Base-by-base conservation (phyloP, 2,797 vertebrate species). In the Mastacembelus armatus region DNA sequence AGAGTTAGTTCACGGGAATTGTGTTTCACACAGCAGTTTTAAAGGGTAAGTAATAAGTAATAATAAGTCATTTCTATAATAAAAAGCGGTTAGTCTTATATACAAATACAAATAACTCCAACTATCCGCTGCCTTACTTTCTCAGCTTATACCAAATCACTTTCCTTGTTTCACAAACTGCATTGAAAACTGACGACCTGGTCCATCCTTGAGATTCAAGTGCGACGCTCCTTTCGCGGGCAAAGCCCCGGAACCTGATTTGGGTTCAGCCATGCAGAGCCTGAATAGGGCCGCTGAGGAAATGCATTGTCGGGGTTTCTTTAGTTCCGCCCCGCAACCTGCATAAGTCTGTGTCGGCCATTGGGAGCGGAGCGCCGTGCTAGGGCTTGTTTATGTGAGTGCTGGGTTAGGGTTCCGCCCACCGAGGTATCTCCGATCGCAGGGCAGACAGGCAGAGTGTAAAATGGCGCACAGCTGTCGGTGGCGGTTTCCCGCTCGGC, bases 381-480 rank as follows among this genome's bases (percentile, higher is more conserved):
- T 83, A 30, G 85, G 83, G 86, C 86, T 91, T 91, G 92, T 91
- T 91, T 90, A 89, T 93, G 91, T 91, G 91, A 93, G 91, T 89
- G 91, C 93, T 93, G 87, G 94, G 93, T 94, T 88, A 86, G 93
- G 95, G 92, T 90, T 89, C 92, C 92, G 91, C 95, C 93, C 94
- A 94, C 92, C 86, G 94, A 94, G 92, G 92, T 93, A 88, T 89
- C 94, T 94, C 94, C 93, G 96, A 96, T 96, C 95, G 94, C 93
- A 96, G 96, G 95, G 95, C 95, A 95, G 95, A 95, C 96, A 96
- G 93, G 91, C 96, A 91, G 85, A 96, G 95, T 95, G 95, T 97
- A 96, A 98, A 97, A 99, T 98, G 96, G 97, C 97, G 97, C 97
- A 98, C 96, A 98, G 97, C 96, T 98, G 97, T 98, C 96, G 97